Base-by-base conservation (phyloP, 2,888 invertebrate species). In the Bimastos eiseni region DNA sequence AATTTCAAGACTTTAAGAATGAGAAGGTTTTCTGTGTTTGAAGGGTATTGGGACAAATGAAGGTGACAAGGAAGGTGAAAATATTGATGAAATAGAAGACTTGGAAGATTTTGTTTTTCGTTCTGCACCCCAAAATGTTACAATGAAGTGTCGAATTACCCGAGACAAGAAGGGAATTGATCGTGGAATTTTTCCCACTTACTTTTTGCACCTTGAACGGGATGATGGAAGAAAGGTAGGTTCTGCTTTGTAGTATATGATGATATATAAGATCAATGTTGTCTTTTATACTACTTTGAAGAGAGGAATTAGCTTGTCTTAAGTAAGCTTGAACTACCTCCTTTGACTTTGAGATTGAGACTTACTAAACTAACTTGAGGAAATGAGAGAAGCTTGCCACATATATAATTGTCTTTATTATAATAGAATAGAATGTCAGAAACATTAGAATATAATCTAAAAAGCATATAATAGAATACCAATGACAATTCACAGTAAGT, bases 101-200 rank as follows among this genome's bases (percentile, higher is more conserved):
- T 96, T 98, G 89, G 98, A 99, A 93, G 97, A 97, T 91, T 99
- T 98, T 95, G 98, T 98, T 0, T 95, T 97, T 93, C 97, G 97
- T 93, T 98, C 99, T 21, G 98, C 98, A 0, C 97, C 97, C 89
- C 98, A 98, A 94, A 98, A 98, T 92, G 97, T 97, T 83, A 96
- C 98, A 91, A 91, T 91, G 84, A 98, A 99, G 94, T 99, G 99
- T 95, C 96, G 99, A 92, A 99, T 99, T 94, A 98, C 98, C 0
- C 96, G 99, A 70, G 99, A 99, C 95, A 97, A 99, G 92, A 98
- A 98, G 94, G 99, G 99, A 91, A 98, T 99, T 97, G 99, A 99
- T 95, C 96, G 99, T 88, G 99, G 99, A 0, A 96, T 99, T 41
- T 99, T 98, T 95, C 99, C 99, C 0, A 99, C 99, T 0, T 99